Percentiles rank a stretch among this genome's conserved stretches.
phyloP scores from a whole-genome alignment of 2,113 vertebrate genomes.

The Protomyctophum bolini region DNA sequence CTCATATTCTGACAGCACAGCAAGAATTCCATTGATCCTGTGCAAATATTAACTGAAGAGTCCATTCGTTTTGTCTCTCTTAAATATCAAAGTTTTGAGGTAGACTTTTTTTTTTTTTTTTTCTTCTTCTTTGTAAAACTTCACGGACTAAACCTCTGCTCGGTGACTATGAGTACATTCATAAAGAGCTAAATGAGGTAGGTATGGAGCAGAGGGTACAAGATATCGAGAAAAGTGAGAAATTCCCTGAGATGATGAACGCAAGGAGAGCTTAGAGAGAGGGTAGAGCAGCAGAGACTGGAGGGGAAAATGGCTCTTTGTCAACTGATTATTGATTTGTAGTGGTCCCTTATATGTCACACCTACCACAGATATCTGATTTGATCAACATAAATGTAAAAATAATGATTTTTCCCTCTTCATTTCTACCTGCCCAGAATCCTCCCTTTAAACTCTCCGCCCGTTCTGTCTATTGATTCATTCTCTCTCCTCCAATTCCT shows the following conservation, averaged over 20 bases:
- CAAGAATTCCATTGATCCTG: constrained; percentile 73
- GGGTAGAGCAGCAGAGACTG: constrained; percentile 47
- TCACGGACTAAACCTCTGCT: constrained; percentile 95
- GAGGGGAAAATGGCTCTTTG: constrained; percentile 61
- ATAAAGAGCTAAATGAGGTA: constrained; percentile 99
- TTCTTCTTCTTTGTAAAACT: constrained; percentile 84
- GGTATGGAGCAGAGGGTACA: constrained; percentile 87
- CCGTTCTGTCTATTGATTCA: constrained; percentile 60
- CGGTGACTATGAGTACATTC: constrained; percentile 90
- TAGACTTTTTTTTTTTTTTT: constrained; percentile 65
- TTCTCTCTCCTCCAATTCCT: constrained; percentile 67
- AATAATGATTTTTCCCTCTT: constrained; percentile 61
- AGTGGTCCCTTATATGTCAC: constrained; percentile 60
- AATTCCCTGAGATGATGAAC: constrained; percentile 94
- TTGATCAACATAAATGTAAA: constrained; percentile 34
- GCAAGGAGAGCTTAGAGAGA: constrained; percentile 51
- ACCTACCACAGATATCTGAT: constrained; percentile 48
- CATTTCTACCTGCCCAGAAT: constrained; percentile 48
- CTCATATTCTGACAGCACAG: constrained; percentile 70
- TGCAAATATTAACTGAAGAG: constrained; percentile 71
- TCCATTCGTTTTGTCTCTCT: constrained; percentile 68
- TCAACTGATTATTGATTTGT: constrained; percentile 67
- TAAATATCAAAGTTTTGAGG: constrained; percentile 80
- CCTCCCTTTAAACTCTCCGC: constrained; percentile 50
- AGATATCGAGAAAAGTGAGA: constrained; percentile 83